These are phyloP conservation scores for Drosophila obscura DNA, from an alignment of 1,140 invertebrate genomes.

Conservation along the genomic window DNA sequence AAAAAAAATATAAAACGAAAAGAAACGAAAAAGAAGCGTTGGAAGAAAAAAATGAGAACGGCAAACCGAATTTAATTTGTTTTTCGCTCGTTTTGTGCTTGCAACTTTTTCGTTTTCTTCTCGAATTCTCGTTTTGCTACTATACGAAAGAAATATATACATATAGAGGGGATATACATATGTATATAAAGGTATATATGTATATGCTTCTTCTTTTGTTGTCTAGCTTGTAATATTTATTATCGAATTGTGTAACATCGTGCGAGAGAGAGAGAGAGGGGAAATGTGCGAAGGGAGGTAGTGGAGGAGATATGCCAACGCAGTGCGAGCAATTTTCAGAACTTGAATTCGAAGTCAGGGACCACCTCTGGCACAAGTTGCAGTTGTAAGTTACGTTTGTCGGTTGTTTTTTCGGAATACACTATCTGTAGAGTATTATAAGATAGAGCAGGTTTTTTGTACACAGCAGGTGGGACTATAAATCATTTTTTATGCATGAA, in stretches of 20 bases:
- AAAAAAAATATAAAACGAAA: not conserved
- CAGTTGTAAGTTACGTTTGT: constrained; percentile 53
- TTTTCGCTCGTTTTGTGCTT: constrained; percentile 71
- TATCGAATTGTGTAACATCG: constrained; percentile 70
- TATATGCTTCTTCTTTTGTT: constrained; percentile 49
- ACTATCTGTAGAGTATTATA: not conserved
- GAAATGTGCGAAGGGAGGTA: not conserved
- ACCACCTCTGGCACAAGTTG: constrained; percentile 55
- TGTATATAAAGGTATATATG: constrained; percentile 18
- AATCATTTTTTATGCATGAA: not conserved
- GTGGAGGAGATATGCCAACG: constrained; percentile 54
- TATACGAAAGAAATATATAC: constrained; percentile 32
- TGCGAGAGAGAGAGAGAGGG: constrained; percentile 22
- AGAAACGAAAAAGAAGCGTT: constrained; percentile 39
- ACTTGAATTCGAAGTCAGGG: constrained; percentile 44
- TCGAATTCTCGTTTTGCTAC: constrained; percentile 40
- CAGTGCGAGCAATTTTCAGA: constrained; percentile 68
- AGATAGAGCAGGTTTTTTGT: too few relatives aligned
- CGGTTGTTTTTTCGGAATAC: constrained; percentile 1
- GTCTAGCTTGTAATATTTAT: constrained; percentile 81
- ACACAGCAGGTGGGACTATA: not conserved
- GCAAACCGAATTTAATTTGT: constrained; percentile 79
- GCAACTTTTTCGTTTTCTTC: constrained; percentile 66
- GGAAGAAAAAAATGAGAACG: constrained; percentile 58
- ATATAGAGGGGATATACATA: constrained; percentile 4